Evolutionary conservation across 53 echinoderm and acorn worm genomes (phyloP).

Genomic region (Holothuria leucospilota): DNA sequence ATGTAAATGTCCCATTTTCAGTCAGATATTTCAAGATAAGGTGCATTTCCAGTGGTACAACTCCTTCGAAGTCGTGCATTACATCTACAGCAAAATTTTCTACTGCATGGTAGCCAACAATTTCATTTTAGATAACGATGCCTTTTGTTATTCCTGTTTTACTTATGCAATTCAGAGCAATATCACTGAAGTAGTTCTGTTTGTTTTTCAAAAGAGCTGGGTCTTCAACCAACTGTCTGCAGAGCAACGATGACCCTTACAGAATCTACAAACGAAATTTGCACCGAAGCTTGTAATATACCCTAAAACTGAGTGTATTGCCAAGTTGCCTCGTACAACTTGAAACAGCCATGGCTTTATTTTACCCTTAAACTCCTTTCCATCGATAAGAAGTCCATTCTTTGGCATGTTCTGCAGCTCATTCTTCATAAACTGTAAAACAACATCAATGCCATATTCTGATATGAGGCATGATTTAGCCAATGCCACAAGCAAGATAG

Average conservation of each 20-base stretch:
- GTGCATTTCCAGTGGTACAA: constrained; percentile 62
- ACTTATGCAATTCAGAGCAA: neutral
- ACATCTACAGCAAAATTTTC: constrained; percentile 58
- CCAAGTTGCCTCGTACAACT: constrained; percentile 61
- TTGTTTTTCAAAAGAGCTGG: constrained; percentile 14
- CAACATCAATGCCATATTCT: constrained; percentile 68
- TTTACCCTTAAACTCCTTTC: constrained; percentile 47
- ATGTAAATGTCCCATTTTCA: constrained; percentile 40
- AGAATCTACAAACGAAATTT: constrained; percentile 55
- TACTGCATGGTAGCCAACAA: constrained; percentile 58
- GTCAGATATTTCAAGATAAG: constrained; percentile 50
- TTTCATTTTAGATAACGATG: constrained; percentile 40
- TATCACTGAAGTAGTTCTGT: constrained; percentile 1
- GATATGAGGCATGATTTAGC: constrained; percentile 27
- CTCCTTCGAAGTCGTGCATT: constrained; percentile 67
- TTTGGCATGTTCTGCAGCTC: constrained; percentile 52
- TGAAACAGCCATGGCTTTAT: constrained; percentile 57
- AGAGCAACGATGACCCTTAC: constrained; percentile 50
- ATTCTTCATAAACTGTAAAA: constrained; percentile 35
- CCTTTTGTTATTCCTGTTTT: constrained; percentile 35
- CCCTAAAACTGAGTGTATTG: constrained; percentile 46
- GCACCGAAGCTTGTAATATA: constrained; percentile 27
- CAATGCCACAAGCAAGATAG: constrained; percentile 63
- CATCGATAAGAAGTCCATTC: constrained; percentile 34
- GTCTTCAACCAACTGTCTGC: constrained; percentile 29